Base-by-base conservation (phyloP, 2,797 vertebrate genomes). In the Tiaroga cobitis region DNA sequence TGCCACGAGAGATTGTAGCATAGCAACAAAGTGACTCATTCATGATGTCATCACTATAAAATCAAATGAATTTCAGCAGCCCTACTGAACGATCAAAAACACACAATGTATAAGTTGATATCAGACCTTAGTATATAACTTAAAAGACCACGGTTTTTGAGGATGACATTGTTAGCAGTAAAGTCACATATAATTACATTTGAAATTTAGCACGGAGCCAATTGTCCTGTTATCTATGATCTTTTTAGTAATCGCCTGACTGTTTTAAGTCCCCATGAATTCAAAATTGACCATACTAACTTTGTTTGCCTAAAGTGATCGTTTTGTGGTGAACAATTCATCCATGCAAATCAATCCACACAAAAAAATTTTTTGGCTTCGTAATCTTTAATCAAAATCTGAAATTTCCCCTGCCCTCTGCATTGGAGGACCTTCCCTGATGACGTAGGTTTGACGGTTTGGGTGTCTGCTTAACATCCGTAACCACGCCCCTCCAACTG, bases 1-100 rank as follows among this genome's bases (percentile, higher is more conserved):
- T 84, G 67, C 83, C 67, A 84, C n/a, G 51, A 76, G 67, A 79
- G 83, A 65, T 79, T 84, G 83, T 84, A 84, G 51, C 83, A 72
- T 84, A 84, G 83, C 83, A 84, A 84, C 83, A 79, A 84, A 80
- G 39, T 61, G 67, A 49, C 39, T 79, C 24, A 59, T 59, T 59
- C n/a, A 54, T 78, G 65, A 72, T 43, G 54, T 80, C 61, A 69
- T 49, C 32, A 59, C 65, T 61, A 84, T 79, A 72, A 79, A 80
- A 61, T 49, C 39, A 51, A 85, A 80, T 6, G 24, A 70, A 51
- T 81, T 70, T 70, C 65, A 70, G 46, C 32, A 81, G 39, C 34
- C 21, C 46, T 26, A 34, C 21, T 49, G 8, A 70, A 37, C 4
- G 8, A 41, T 49, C 19, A 67, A 26, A 49, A 46, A 80, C 11